Evolutionary conservation across 2,888 invertebrate genomes (phyloP).

Genomic region (Ceramica pisi): DNA sequence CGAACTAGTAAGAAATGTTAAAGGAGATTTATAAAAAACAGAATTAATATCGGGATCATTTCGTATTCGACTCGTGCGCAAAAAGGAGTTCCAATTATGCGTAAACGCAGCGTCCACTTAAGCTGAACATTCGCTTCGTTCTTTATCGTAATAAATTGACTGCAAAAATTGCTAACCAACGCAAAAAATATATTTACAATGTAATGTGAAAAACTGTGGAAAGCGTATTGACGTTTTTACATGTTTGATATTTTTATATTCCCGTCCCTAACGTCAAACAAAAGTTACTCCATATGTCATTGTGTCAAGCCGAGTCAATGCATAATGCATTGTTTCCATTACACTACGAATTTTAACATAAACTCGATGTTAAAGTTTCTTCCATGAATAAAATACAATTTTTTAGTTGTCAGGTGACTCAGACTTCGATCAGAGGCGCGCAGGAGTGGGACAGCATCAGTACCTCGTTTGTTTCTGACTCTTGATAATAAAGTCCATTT

Average conservation of each 20-base stretch:
- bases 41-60: slow-evolving; percentile 83
- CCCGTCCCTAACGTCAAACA: slow-evolving; percentile 85
- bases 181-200: slow-evolving; percentile 76
- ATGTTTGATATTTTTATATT: slow-evolving; percentile 83
- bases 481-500: slow-evolving; percentile 54
- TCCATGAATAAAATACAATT: slow-evolving; percentile 88
- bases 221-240: slow-evolving; percentile 77
- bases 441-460: slow-evolving; percentile 70
- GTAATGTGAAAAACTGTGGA: slow-evolving; percentile 81
- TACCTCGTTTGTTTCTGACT: slow-evolving; percentile 73
- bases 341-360: slow-evolving; percentile 90
- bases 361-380: slow-evolving; percentile 89
- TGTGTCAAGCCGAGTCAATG: slow-evolving; percentile 84
- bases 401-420: slow-evolving; percentile 80
- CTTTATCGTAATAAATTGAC: slow-evolving; percentile 79
- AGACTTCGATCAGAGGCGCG: slow-evolving; percentile 66
- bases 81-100: slow-evolving; percentile 88
- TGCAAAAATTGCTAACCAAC: slow-evolving; percentile 77
- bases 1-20: slow-evolving; percentile 73
- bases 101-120: slow-evolving; percentile 86
- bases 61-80: slow-evolving; percentile 85
- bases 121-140: slow-evolving; percentile 80
- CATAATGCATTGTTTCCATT: slow-evolving; percentile 90
- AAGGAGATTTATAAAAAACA: slow-evolving; percentile 79
- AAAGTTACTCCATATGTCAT: slow-evolving; percentile 88